Evolutionary conservation across 2,797 vertebrate genomes (phyloP).

Genomic region (Odontamblyopus lacepedii): DNA sequence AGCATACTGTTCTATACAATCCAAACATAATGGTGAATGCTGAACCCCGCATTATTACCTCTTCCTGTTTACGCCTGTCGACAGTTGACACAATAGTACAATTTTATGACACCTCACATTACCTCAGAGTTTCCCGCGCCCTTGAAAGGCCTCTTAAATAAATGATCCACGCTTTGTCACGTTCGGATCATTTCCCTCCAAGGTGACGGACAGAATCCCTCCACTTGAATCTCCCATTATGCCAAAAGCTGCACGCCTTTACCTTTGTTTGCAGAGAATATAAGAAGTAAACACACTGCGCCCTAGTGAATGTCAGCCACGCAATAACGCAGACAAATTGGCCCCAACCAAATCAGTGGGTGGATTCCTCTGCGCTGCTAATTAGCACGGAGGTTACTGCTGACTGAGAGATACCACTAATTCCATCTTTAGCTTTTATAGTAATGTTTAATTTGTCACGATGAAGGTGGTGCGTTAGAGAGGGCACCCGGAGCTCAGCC

Average conservation of each 20-base stretch:
- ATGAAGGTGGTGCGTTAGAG: constrained; percentile 70
- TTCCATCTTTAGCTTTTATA: constrained; percentile 69
- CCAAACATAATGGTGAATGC: not conserved
- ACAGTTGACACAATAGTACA: not conserved
- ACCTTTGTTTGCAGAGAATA: constrained; percentile 33
- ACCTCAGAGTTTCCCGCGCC: not conserved
- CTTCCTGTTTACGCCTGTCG: not conserved
- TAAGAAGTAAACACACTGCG: constrained; percentile 40
- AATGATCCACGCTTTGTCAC: not conserved
- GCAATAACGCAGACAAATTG: constrained; percentile 80
- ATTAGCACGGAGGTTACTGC: constrained; percentile 74
- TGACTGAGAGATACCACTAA: constrained; percentile 67
- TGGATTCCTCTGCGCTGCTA: constrained; percentile 73
- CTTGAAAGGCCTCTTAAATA: constrained; percentile 9
- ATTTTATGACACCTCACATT: not conserved
- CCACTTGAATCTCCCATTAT: constrained; percentile 12
- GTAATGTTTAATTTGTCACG: constrained; percentile 77
- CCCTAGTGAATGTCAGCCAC: constrained; percentile 69
- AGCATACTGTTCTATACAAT: too few species aligned
- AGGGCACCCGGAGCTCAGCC: constrained; percentile 70
- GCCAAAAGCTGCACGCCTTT: constrained; percentile 11
- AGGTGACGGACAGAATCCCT: constrained; percentile 12
- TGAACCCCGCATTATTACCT: not conserved
- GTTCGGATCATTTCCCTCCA: constrained; percentile 2
- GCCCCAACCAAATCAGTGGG: constrained; percentile 73